phyloP scores from a whole-genome alignment of 2,888 invertebrate species.

The Pristionchus arcanus region DNA sequence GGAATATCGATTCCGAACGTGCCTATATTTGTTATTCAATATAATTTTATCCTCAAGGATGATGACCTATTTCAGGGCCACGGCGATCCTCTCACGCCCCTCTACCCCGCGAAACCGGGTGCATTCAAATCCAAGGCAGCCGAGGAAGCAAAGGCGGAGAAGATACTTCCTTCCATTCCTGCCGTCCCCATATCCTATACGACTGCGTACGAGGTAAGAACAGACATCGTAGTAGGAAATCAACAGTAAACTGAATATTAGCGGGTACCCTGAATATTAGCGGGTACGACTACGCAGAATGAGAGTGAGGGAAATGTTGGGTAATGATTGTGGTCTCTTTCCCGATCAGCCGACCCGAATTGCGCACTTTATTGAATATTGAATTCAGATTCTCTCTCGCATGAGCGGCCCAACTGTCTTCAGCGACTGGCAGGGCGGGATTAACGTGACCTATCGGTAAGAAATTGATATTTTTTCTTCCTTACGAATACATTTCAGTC shows the following conservation, averaged over 20 bases:
- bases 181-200: constrained; percentile 80
- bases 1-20: no score
- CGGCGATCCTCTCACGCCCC: constrained; percentile 82
- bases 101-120: constrained; percentile 81
- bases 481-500: background rate
- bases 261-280: no score
- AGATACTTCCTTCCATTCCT: constrained; percentile 79
- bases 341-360: no score
- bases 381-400: constrained; percentile 58
- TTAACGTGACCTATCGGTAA: constrained; percentile 65
- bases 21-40: no score
- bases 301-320: no score
- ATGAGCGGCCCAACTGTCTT: constrained; percentile 79
- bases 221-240: background rate
- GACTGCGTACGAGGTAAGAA: constrained; percentile 75
- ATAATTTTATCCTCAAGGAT: no score
- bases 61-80: constrained; percentile 45
- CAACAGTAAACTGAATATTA: no score
- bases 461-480: background rate
- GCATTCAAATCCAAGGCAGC: constrained; percentile 60
- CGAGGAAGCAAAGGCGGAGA: background rate
- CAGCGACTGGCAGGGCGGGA: constrained; percentile 80
- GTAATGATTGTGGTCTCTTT: no score
- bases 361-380: no score
- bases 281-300: no score